Evolutionary conservation across 1,140 invertebrate species (phyloP), one percentile per base, ranked within the genome.

Genomic region (Chionoecetes opilio): DNA sequence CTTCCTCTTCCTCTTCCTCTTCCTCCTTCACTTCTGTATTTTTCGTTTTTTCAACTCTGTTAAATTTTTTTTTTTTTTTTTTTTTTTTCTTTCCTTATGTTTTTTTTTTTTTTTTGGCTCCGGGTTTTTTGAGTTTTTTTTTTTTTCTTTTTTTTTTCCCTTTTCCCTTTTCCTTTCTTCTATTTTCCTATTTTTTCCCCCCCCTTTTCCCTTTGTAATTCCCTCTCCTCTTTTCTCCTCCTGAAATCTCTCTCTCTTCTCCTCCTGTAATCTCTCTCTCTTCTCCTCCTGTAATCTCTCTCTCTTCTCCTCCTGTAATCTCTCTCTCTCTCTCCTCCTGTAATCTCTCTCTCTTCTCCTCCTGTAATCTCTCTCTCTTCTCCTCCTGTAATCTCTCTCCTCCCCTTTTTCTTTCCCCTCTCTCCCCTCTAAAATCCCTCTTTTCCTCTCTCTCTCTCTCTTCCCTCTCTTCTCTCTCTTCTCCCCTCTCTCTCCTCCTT

Each of bases 1-100:
- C 75, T 26, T 82, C 82, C 63, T 92, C 91, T 84, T 35, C 37
- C 91, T 92, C 75, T 84, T 82, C 82, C 75, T 85, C 91, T 92
- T 82, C 84, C 75, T 92, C 91, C 82, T 75, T 75, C 46, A 32
- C 41, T 31, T 29, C 63, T 29, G n/a, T 91, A 46, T 63, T 31
- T 63, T 31, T 92, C 90, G 63, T 63, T 75, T 35, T 75, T 53
- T 29, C 41, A 75, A 1, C 41, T 26, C 38, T 75, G 0, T 84
- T 0, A 2, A 14, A 3, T 31, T 92, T 38, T 82, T 37, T 92
- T 26, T n/a, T n/a, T 38, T 26, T 92, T 32, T 8, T 26, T 82
- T 53, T 26, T 29, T 38, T 84, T 0, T 82, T 82, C 14, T 53
- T 53, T 53, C 11, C 21, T 53, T 17, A 53, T 53, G 46, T 53